These are phyloP conservation scores for Drosophila ambigua DNA, from an alignment of 1,140 invertebrate species.

Conservation along the genomic window DNA sequence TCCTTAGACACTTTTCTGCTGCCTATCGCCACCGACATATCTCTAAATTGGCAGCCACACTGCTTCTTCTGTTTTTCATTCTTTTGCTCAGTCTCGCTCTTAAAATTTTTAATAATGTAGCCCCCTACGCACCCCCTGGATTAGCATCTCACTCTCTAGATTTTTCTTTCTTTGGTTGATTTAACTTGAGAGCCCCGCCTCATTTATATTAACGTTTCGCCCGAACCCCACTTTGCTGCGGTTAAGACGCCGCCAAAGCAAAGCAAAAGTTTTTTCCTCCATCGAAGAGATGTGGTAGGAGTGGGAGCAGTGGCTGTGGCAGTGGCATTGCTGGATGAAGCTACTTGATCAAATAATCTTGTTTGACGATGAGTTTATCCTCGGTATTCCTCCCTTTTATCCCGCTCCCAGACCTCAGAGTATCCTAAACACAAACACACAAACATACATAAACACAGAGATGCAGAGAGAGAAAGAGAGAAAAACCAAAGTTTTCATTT, in stretches of 20 bases:
- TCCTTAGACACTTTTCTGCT: constrained; percentile 31
- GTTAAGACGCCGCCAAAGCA: constrained; percentile 38
- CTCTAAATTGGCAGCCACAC: constrained; percentile 26
- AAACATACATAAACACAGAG: constrained; percentile 13
- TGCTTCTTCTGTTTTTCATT: constrained; percentile 2
- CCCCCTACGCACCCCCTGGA: background rate
- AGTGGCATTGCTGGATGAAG: constrained; percentile 24
- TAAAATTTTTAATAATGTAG: constrained; percentile 58
- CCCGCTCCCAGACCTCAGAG: constrained; percentile 15
- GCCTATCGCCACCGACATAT: constrained; percentile 39
- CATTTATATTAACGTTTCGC: constrained; percentile 75
- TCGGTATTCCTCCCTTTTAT: constrained; percentile 8
- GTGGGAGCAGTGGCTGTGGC: constrained; percentile 2
- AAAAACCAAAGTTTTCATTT: constrained; percentile 71
- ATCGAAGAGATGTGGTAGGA: background rate
- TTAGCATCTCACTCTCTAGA: background rate
- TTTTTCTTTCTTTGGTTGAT: constrained; percentile 56
- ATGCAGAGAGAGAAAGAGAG: constrained; percentile 48
- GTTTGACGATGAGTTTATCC: constrained; percentile 79
- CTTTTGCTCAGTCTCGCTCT: background rate
- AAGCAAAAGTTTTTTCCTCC: constrained; percentile 35
- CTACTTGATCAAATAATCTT: constrained; percentile 81
- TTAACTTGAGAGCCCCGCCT: constrained; percentile 74
- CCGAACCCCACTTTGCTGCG: constrained; percentile 40
- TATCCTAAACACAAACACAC: constrained; percentile 26